Conservation (phyloP, 2,113 vertebrate species). For the Petaurus breviceps region DNA sequence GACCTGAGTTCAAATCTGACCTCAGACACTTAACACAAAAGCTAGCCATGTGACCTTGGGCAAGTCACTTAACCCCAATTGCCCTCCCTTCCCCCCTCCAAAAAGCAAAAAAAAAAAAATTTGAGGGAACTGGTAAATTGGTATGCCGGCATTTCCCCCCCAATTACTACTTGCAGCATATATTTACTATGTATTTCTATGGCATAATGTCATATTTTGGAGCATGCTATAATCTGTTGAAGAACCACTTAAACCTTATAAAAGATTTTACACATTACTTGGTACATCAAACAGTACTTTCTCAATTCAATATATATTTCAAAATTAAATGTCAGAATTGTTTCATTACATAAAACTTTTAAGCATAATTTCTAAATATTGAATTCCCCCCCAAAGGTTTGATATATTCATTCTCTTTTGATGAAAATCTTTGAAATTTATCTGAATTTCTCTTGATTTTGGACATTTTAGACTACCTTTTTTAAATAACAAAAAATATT, state of each 20-base stretch:
- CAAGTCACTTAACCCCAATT: too few relatives aligned
- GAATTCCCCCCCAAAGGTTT: not conserved
- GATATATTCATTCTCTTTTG: slow-evolving; percentile 9
- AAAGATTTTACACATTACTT: not conserved
- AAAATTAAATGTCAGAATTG: slow-evolving; percentile 42
- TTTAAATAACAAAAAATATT: slow-evolving; percentile 4
- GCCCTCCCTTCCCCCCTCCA: too few relatives aligned
- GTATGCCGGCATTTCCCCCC: not conserved
- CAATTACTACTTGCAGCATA: not conserved
- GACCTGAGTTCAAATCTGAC: too few relatives aligned
- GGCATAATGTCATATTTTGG: slow-evolving; percentile 1
- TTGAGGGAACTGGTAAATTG: not conserved
- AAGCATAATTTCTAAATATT: not conserved
- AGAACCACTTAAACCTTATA: not conserved
- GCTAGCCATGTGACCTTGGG: too few relatives aligned
- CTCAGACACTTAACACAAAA: too few relatives aligned
- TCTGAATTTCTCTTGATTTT: not conserved
- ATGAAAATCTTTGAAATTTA: slow-evolving; percentile 3
- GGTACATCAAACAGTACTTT: too few relatives aligned
- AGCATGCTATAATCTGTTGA: not conserved
- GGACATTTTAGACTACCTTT: not conserved
- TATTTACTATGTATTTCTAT: not conserved
- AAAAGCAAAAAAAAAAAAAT: slow-evolving; percentile 6
- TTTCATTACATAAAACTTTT: not conserved
- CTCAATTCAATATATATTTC: not conserved